Base-by-base conservation (phyloP, 2,113 vertebrate genomes). In the Oreochromis tanganicae region DNA sequence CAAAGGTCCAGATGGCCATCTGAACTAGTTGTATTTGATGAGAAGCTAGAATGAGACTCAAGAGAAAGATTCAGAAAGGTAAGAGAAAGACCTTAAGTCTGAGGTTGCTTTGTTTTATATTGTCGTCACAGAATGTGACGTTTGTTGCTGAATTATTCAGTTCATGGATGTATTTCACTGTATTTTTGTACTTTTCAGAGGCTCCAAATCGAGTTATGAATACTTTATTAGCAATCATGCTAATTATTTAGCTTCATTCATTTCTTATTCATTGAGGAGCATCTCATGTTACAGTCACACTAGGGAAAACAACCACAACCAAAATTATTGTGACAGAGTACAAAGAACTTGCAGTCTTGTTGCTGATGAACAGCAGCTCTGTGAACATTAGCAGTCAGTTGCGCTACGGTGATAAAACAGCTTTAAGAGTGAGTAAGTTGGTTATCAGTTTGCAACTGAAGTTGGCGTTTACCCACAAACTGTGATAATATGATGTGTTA, bases 81-180 rank as follows among this genome's bases (percentile, higher is more conserved):
- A 14, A 43, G 36, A 43, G 12, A 71, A 24, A 43, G 66, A 43
- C 0, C 1, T 24, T 16, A 0, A 21, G 7, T n/a, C 13, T 16
- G 46, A 48, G 46, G 11, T 48, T 48, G 2, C 11, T 48, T 48
- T 71, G 63, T 38, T 14, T 41, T 71, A 14, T 24, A 41, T 13
- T 38, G 61, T 21, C 38, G 34, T 1, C 63, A 41, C 19, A 41
- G 63, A 68, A 41, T 68, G n/a, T n/a, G n/a, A n/a, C n/a, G n/a
- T 68, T 41, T 68, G 63, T 41, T 41, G 63, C 63, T 68, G 36
- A 68, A 68, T 5, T 41, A 41, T 68, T 41, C 0, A 0, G n/a
- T 68, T 41, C 4, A 9, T 9, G 11, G 19, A 41, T 68, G 19
- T 21, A 68, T 41, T 68, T 68, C n/a, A 68, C 36, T 41, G 2